Base-by-base conservation (phyloP, 2,888 invertebrate species). In the Thymelicus sylvestris region DNA sequence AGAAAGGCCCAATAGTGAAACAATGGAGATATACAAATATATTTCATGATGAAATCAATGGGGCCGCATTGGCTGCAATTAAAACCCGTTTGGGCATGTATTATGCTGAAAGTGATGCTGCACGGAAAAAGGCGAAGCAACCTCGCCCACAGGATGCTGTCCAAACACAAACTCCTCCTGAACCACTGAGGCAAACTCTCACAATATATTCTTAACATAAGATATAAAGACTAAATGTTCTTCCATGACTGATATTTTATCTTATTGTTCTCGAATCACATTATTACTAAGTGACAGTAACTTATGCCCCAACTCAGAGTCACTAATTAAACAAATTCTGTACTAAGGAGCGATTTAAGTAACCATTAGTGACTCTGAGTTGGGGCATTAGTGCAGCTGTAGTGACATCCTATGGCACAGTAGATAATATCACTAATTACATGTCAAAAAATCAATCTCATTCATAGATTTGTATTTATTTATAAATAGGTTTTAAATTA, bases 11-110 rank as follows among this genome's bases (percentile, higher is more conserved):
- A 63, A 77, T 91, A 59, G 94, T 95, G 0, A 95, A 94, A 77
- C 94, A 94, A 74, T 95, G 95, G 95, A 86, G 94, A 74, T 95
- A 95, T 76, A 94, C 94, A 19, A 94, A 94, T 78, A 92, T 94
- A 77, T 95, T 95, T 75, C 95, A 95, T 83, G 94, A 94, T 80
- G 94, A 94, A 79, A 94, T 94, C 5, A 94, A 94, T 83, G 94
- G 94, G 52, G 92, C 93, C 52, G 93, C 94, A 48, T 80, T 94
- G 52, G 90, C 92, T 52, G 94, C 94, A 15, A 94, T 94, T n/a
- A 94, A 94, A 78, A 94, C 94, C 6, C 87, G 94, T 71, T 83
- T 94, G 41, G 92, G 90, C 5, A 93, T 94, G 92, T 94, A 94
- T 74, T 94, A 94, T 82, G 92, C 93, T 41, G 94, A 94, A 76